Evolutionary conservation across 2,797 vertebrate genomes (phyloP), one percentile per base, ranked within the genome.

Genomic region (Meda fulgida): DNA sequence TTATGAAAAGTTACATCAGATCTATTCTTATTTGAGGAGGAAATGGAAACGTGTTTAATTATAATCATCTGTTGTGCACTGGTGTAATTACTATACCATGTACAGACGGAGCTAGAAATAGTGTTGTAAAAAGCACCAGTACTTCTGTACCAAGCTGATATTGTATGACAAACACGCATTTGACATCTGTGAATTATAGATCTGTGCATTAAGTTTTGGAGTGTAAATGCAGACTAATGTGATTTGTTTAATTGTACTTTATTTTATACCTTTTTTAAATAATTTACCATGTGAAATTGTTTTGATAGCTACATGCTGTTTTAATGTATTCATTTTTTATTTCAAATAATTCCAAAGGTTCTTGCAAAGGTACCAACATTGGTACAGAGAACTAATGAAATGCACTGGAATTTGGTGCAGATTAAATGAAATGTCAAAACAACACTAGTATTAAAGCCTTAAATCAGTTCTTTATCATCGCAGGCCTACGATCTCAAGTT

Each of bases 401-500:
- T 23, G 9, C 11, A 58, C 23, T 4, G 23, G 23, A 4, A n/a
- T 4, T n/a, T 51, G 26, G 13, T 7, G 14, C n/a, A 13, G 26
- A 65, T 16, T 8, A 18, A 60, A 18, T 31, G 8, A n/a, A 65
- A 31, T 4, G 55, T 48, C 4, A 48, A 46, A 48, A 14, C n/a
- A 26, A 26, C 7, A 23, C 55, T 13, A 11, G 55, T 58, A 13
- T 55, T 58, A 58, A 65, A 46, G 29, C 11, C 43, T 60, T 26
- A 7, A 19, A 55, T 34, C 48, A 51, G 38, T 38, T 29, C 46
- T 18, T n/a, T 53, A 26, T 58, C 77, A 78, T 70, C 40, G 16
- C 14, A 5, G 72, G 36, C 71, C 71, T 63, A 48, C 58, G 77
- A 84, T 78, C 83, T 88, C 71, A 88, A 80, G 51, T 79, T 72